phyloP scores from a whole-genome alignment of 2,113 vertebrate genomes.

The Sinocyclocheilus anshuiensis region DNA sequence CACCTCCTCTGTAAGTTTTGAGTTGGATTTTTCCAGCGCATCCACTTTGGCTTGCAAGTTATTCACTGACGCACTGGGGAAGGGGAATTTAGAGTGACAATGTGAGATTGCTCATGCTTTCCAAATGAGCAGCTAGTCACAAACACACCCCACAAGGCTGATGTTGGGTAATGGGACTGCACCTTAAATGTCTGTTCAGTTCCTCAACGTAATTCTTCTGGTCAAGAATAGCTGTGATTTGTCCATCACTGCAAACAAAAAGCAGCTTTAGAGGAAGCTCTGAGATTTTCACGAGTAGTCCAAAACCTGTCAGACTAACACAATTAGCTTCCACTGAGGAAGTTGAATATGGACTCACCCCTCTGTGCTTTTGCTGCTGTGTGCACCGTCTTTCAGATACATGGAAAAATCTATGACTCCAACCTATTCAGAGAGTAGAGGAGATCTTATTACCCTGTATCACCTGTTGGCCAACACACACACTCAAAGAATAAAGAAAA shows the following conservation, averaged over 20 bases:
- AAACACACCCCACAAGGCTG: background rate
- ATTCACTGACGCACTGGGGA: slow-evolving; percentile 91
- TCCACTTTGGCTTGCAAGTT: slow-evolving; percentile 98
- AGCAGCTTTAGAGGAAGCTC: background rate
- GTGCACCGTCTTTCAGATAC: slow-evolving; percentile 94
- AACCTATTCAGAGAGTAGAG: slow-evolving; percentile 76
- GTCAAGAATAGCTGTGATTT: slow-evolving; percentile 97
- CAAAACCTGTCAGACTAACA: background rate
- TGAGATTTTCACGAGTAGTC: no score
- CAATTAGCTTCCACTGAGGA: background rate
- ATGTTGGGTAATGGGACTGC: slow-evolving; percentile 40
- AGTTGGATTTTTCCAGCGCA: slow-evolving; percentile 96
- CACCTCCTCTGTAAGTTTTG: slow-evolving; percentile 97
- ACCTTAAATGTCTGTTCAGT: slow-evolving; percentile 98
- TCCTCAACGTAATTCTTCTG: slow-evolving; percentile 99
- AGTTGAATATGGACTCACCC: slow-evolving; percentile 79
- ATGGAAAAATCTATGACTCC: slow-evolving; percentile 99
- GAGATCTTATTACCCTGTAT: background rate
- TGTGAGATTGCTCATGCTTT: background rate
- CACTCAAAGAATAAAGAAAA: background rate
- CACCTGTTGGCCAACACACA: background rate
- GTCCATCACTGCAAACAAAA: slow-evolving; percentile 81
- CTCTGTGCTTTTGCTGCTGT: slow-evolving; percentile 92
- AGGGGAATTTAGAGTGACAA: slow-evolving; percentile 29
- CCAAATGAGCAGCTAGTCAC: slow-evolving; percentile 7